Conservation (phyloP, 2,797 vertebrate species). For the Acipenser oxyrinchus region DNA sequence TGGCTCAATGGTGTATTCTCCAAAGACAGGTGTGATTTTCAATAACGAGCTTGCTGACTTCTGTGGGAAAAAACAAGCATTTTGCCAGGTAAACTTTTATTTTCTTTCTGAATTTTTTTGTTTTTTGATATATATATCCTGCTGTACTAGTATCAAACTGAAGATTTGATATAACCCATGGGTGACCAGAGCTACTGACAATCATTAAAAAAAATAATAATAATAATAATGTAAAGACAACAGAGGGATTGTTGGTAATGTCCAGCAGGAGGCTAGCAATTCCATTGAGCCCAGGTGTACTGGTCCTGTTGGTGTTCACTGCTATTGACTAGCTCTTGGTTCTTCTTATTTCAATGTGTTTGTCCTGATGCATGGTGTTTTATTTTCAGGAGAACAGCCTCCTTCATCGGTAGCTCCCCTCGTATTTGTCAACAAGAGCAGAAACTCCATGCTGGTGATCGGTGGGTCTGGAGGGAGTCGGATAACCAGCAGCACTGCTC, state of each 20-base stretch:
- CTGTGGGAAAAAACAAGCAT: slow-evolving; percentile 52
- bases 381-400: slow-evolving; percentile 70
- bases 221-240: too few relatives aligned
- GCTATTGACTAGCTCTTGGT: too few relatives aligned
- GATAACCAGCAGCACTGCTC: slow-evolving; percentile 68
- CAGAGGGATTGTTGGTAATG: too few relatives aligned
- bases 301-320: too few relatives aligned
- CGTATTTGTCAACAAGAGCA: slow-evolving; percentile 60
- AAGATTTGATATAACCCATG: too few relatives aligned
- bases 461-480: slow-evolving; percentile 70
- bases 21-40: slow-evolving; percentile 74
- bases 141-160: too few relatives aligned
- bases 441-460: slow-evolving; percentile 64
- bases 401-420: slow-evolving; percentile 79
- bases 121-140: background rate
- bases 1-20: slow-evolving; percentile 74
- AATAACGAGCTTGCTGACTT: slow-evolving; percentile 84
- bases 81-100: slow-evolving; percentile 38
- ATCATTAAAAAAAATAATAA: too few relatives aligned
- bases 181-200: too few relatives aligned
- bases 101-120: background rate
- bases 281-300: too few relatives aligned
- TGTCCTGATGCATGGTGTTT: background rate
- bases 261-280: too few relatives aligned
- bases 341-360: too few relatives aligned